Evolutionary conservation across 2,888 invertebrate genomes (phyloP), one percentile per base, ranked within the genome.

Genomic region (Amaurobius ferox): DNA sequence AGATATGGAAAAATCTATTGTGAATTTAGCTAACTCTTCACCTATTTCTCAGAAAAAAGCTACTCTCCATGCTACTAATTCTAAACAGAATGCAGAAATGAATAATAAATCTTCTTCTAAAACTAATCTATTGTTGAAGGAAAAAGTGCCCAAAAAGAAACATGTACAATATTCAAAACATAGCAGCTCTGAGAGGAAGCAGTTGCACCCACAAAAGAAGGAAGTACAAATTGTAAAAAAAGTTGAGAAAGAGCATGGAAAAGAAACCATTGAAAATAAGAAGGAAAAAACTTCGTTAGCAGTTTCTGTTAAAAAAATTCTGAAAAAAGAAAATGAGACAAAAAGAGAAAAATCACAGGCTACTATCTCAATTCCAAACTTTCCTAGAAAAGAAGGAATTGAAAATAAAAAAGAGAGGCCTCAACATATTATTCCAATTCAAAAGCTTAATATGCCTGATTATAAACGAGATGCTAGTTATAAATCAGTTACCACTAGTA

Each of bases 401-500:
- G 66, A 66, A 28, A 3, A 28, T 71, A 72, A 72, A 23, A 72
- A 73, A 32, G 77, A 77, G 6, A 81, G 40, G 23, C 62, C 9
- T 35, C 61, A 61, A 13, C 39, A 72, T 13, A 0, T 77, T 13
- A 62, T 40, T 39, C 55, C 71, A 16, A 77, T 77, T 11, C 19
- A 71, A n/a, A 85, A 85, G 29, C 40, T 32, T 13, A 77, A 23
- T 29, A 55, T 78, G 39, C 40, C 83, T 32, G 64, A 71, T 19
- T 76, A 64, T 16, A 83, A 71, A 55, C 66, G 70, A 70, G 79
- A 79, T 16, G 35, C 35, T 13, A 86, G 71, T 40, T 86, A 86
- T 29, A 86, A 86, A 29, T 86, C 86, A 19, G 74, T 86, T 6
- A 86, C 86, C 6, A 86, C 86, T 19, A 86, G 32, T 19, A 79